Evolutionary conservation across 2,113 vertebrate genomes (phyloP).

Genomic region (Anarrhichthys ocellatus): DNA sequence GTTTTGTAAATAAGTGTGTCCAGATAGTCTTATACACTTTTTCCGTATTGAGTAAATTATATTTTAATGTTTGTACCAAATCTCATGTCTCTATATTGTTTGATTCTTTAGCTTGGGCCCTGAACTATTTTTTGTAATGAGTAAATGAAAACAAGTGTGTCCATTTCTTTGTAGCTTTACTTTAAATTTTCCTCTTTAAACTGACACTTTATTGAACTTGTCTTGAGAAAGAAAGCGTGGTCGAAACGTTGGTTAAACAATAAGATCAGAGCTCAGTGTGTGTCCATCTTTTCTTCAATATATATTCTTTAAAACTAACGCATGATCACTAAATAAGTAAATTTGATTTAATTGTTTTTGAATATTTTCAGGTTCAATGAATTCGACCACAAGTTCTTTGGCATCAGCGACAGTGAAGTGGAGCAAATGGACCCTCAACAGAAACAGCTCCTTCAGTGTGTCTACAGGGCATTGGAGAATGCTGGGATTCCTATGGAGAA

Average conservation of each 20-base stretch:
- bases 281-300: background rate
- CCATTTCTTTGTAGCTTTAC: background rate
- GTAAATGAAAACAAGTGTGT: background rate
- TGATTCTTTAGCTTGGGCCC: no score
- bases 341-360: background rate
- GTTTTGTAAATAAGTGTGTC: background rate
- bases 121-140: background rate
- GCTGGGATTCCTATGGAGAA: constrained; percentile 86
- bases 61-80: background rate
- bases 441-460: constrained; percentile 87
- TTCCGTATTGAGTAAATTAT: background rate
- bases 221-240: background rate
- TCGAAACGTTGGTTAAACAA: background rate
- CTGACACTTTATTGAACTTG: background rate
- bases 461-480: constrained; percentile 87
- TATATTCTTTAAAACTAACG: background rate
- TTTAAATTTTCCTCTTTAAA: background rate
- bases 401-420: constrained; percentile 84
- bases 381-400: constrained; percentile 87
- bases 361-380: constrained; percentile 82
- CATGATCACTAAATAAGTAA: background rate
- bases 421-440: constrained; percentile 87
- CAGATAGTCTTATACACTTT: background rate
- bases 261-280: background rate
- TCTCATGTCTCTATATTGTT: background rate